These are phyloP conservation scores for Periophthalmodon schlosseri DNA, from an alignment of 2,113 vertebrate genomes.

Conservation along the genomic window DNA sequence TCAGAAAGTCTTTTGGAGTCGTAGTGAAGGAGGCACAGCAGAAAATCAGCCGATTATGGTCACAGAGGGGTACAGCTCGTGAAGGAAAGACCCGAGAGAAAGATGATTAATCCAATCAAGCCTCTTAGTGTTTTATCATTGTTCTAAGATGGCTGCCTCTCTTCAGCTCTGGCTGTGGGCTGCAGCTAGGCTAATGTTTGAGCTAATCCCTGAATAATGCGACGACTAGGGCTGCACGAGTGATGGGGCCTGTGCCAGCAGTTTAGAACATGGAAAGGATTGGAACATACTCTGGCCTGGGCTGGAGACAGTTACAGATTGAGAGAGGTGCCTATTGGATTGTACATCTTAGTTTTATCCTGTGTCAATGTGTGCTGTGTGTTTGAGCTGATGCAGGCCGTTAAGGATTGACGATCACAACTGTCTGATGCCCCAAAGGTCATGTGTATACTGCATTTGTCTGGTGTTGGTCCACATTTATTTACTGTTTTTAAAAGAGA, in stretches of 20 bases:
- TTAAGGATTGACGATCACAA: slow-evolving; percentile 38
- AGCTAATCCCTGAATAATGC: slow-evolving; percentile 72
- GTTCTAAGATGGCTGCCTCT: slow-evolving; percentile 74
- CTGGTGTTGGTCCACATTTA: not conserved
- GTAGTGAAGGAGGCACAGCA: slow-evolving; percentile 28
- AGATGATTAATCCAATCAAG: slow-evolving; percentile 75
- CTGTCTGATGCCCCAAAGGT: slow-evolving; percentile 34
- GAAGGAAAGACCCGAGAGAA: slow-evolving; percentile 31
- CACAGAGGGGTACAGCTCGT: slow-evolving; percentile 46
- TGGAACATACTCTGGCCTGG: slow-evolving; percentile 42
- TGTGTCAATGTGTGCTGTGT: slow-evolving; percentile 52
- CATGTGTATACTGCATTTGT: slow-evolving; percentile 29
- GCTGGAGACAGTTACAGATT: slow-evolving; percentile 46
- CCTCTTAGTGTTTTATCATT: slow-evolving; percentile 72
- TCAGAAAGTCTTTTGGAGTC: slow-evolving; percentile 39
- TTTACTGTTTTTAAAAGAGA: not conserved
- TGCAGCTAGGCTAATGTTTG: slow-evolving; percentile 62
- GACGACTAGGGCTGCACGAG: slow-evolving; percentile 53
- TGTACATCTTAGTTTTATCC: slow-evolving; percentile 59
- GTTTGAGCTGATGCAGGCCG: slow-evolving; percentile 49
- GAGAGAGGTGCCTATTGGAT: slow-evolving; percentile 65
- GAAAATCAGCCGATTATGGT: slow-evolving; percentile 31
- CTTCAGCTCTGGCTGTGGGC: slow-evolving; percentile 54
- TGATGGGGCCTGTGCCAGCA: slow-evolving; percentile 59
- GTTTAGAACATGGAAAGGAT: slow-evolving; percentile 68